Conservation (phyloP, 1,140 invertebrate genomes). For the Drosophila repletoides region DNA sequence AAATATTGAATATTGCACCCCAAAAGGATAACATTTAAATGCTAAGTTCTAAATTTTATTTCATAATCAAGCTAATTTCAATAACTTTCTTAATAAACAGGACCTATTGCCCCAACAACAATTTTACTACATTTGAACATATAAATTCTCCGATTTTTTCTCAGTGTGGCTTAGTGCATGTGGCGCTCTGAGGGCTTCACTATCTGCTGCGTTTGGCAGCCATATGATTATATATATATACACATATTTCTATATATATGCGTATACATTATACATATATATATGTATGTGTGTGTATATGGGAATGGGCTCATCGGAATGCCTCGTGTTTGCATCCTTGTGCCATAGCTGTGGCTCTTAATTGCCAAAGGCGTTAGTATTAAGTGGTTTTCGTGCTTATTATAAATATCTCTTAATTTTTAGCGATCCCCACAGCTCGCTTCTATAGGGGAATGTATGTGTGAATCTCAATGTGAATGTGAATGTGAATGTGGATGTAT, state of each 20-base stretch:
- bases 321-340: constrained; percentile 45
- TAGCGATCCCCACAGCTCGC: constrained; percentile 44
- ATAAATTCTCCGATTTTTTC: no score
- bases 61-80: no score
- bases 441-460: constrained; percentile 17
- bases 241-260: neutral
- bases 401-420: constrained; percentile 82
- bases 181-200: no score
- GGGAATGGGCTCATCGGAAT: constrained; percentile 29
- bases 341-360: constrained; percentile 72
- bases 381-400: constrained; percentile 82
- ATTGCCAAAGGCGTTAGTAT: constrained; percentile 82
- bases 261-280: neutral
- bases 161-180: no score
- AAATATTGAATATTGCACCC: no score
- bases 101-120: no score
- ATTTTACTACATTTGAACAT: no score
- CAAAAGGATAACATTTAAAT: no score
- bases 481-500: constrained; percentile 4
- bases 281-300: neutral
- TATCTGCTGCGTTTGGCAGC: no score
- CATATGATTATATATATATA: no score
- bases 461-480: constrained; percentile 14
- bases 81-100: no score
- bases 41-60: no score